Conservation (phyloP, 1,140 invertebrate species). For the Drosophila yakuba region DNA sequence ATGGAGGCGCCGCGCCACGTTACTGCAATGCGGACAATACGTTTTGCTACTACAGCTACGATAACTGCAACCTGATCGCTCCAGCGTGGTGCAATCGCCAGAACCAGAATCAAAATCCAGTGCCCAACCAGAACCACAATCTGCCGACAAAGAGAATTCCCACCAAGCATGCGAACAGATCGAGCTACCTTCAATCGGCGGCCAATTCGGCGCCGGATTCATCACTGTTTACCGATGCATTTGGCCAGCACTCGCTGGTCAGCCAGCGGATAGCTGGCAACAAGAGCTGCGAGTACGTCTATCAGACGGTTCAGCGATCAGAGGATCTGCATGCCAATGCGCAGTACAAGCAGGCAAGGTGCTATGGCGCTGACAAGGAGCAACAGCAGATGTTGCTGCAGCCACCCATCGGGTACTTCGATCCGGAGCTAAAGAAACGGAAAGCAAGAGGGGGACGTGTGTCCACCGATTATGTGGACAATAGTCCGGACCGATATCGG, state of each 20-base stretch:
- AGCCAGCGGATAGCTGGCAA: slow-evolving; percentile 24
- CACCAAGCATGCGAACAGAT: slow-evolving; percentile 29
- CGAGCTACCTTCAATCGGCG: slow-evolving; percentile 33
- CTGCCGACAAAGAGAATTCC: slow-evolving; percentile 37
- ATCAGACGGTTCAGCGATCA: slow-evolving; percentile 22
- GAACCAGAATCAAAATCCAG: slow-evolving; percentile 28
- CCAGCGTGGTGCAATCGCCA: slow-evolving; percentile 29
- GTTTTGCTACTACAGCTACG: slow-evolving; percentile 64
- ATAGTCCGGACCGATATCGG: slow-evolving; percentile 30
- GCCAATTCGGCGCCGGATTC: slow-evolving; percentile 30
- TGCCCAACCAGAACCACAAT: slow-evolving; percentile 29
- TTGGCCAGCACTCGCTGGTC: slow-evolving; percentile 10
- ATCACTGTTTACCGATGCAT: slow-evolving; percentile 31
- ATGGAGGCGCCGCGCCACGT: slow-evolving; percentile 30
- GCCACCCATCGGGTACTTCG: slow-evolving; percentile 11
- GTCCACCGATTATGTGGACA: slow-evolving; percentile 46
- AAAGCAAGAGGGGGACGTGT: slow-evolving; percentile 30
- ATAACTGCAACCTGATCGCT: slow-evolving; percentile 28
- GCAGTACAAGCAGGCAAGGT: slow-evolving; percentile 13
- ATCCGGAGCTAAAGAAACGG: slow-evolving; percentile 50
- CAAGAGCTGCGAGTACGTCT: slow-evolving; percentile 33
- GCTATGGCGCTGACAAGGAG: slow-evolving; percentile 28
- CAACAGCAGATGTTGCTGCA: slow-evolving; percentile 23
- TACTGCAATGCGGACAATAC: slow-evolving; percentile 60
- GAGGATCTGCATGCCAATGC: slow-evolving; percentile 37